These are phyloP conservation scores for Pseudocheirus occidentalis DNA, from an alignment of 2,797 vertebrate genomes.

Conservation along the genomic window DNA sequence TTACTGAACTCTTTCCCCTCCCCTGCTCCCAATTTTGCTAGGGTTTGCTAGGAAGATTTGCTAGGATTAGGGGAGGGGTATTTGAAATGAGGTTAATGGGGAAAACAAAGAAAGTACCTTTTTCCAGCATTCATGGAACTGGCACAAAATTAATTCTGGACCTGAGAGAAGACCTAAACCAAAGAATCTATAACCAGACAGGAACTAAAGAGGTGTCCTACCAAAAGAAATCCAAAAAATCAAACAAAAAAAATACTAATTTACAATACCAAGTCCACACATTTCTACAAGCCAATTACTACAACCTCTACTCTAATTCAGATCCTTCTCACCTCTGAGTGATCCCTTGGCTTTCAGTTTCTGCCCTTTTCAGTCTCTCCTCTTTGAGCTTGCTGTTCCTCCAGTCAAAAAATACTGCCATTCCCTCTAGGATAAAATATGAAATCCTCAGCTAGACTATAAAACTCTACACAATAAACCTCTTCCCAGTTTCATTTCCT, in stretches of 20 bases:
- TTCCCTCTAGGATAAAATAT: slow-evolving; percentile 18
- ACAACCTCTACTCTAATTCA: not conserved
- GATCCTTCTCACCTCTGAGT: not conserved
- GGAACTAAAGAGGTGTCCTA: not conserved
- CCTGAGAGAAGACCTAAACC: too few species aligned
- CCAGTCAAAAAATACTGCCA: not conserved
- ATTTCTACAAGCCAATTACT: not conserved
- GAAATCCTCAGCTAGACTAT: not conserved
- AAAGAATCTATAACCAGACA: too few species aligned
- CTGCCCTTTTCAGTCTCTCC: not conserved
- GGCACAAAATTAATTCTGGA: too few species aligned
- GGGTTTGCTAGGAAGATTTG: too few species aligned
- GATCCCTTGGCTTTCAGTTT: not conserved
- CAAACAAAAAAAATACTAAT: too few species aligned
- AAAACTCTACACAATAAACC: not conserved
- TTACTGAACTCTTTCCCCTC: too few species aligned
- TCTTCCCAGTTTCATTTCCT: not conserved
- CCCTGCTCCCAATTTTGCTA: too few species aligned
- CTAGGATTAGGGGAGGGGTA: too few species aligned
- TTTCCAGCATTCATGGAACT: too few species aligned
- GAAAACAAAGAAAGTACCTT: too few species aligned
- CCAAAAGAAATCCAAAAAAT: not conserved
- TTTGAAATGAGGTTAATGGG: too few species aligned
- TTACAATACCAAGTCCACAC: not conserved
- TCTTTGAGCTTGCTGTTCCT: not conserved